Conservation (phyloP, 1,140 invertebrate species). For the Cotesia vestalis region DNA sequence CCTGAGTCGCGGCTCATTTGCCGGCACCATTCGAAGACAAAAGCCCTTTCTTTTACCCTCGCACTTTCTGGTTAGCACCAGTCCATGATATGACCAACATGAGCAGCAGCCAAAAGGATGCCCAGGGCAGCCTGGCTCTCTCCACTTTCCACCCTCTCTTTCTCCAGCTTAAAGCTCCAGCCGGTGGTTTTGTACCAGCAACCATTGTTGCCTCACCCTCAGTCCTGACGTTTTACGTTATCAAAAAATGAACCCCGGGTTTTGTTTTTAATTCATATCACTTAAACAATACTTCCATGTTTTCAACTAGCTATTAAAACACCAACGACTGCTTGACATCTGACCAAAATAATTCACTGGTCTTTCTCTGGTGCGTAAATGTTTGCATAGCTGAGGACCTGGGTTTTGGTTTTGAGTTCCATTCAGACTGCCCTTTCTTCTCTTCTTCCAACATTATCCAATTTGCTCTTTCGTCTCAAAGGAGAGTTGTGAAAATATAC, state of each 20-base stretch:
- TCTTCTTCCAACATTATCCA: background rate
- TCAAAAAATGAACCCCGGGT: background rate
- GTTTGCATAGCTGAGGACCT: constrained; percentile 52
- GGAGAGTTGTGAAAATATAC: background rate
- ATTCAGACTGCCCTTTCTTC: background rate
- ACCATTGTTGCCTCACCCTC: constrained; percentile 27
- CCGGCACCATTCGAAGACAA: constrained; percentile 51
- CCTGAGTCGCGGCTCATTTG: constrained; percentile 37
- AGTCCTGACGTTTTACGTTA: constrained; percentile 30
- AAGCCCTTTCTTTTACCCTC: constrained; percentile 36
- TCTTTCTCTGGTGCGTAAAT: constrained; percentile 38
- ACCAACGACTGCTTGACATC: background rate
- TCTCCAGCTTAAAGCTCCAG: background rate
- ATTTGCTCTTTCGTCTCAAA: background rate
- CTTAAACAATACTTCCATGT: background rate
- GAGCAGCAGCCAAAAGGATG: constrained; percentile 18
- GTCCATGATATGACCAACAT: too few relatives aligned
- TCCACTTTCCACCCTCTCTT: constrained; percentile 30
- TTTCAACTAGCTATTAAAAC: too few relatives aligned
- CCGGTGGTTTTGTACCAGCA: constrained; percentile 23
- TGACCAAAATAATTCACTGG: constrained; percentile 1
- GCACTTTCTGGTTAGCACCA: constrained; percentile 2
- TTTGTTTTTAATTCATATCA: background rate
- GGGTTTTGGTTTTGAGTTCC: constrained; percentile 32
- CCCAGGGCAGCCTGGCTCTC: background rate